Conservation (phyloP, 2,888 invertebrate genomes). For the Drosophila falleni region DNA sequence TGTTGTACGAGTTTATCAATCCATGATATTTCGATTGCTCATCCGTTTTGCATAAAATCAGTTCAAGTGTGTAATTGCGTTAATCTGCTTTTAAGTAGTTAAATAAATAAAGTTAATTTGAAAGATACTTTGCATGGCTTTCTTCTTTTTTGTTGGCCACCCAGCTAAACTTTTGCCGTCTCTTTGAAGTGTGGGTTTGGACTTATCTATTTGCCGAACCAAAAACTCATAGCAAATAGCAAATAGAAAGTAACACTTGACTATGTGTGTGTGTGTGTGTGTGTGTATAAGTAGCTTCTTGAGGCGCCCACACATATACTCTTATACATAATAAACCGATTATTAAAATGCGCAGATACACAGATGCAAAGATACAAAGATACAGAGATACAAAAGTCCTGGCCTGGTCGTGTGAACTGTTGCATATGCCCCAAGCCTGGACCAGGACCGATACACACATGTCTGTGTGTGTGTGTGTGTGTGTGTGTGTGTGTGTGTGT, state of each 20-base stretch:
- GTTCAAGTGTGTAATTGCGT: constrained; percentile 84
- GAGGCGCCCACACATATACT: constrained; percentile 21
- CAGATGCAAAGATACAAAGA: constrained; percentile 38
- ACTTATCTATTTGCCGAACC: constrained; percentile 36
- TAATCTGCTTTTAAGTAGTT: constrained; percentile 85
- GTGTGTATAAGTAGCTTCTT: constrained; percentile 43
- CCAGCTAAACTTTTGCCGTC: constrained; percentile 45
- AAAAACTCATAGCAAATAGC: constrained; percentile 25
- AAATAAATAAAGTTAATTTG: constrained; percentile 85
- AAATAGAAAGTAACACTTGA: constrained; percentile 55
- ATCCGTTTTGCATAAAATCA: constrained; percentile 73
- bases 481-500: constrained; percentile 23
- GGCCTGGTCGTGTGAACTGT: constrained; percentile 71
- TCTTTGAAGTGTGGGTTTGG: constrained; percentile 67
- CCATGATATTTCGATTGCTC: constrained; percentile 35
- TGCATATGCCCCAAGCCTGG: constrained; percentile 67
- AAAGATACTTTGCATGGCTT: constrained; percentile 69
- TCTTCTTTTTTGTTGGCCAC: constrained; percentile 36
- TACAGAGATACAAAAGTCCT: constrained; percentile 41
- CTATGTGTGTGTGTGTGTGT: constrained; percentile 9
- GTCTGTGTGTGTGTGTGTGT: too few relatives aligned
- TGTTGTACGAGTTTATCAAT: constrained; percentile 7
- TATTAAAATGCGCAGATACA: constrained; percentile 68
- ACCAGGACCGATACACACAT: constrained; percentile 39
- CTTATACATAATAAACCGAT: constrained; percentile 71